Conservation (phyloP, 1,140 invertebrate genomes). For the Drosophila parabipectinata region DNA sequence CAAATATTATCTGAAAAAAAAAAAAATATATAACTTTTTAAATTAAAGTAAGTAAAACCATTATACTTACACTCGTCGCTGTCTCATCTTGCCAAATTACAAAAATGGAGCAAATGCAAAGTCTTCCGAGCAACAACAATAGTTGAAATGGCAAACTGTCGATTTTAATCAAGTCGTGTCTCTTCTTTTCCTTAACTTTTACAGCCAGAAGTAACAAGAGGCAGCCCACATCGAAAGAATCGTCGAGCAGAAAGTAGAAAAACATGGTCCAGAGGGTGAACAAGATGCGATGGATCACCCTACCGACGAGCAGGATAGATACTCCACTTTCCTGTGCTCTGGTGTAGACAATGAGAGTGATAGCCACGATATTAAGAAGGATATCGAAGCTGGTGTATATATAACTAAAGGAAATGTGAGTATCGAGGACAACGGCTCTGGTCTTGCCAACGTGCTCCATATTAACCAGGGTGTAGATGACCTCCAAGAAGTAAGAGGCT, state of each 20-base stretch:
- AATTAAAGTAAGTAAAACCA: not conserved
- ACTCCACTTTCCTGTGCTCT: conserved; percentile 17
- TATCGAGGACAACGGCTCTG: conserved; percentile 22
- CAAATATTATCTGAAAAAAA: not conserved
- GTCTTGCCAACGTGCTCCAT: not conserved
- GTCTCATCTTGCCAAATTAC: conserved; percentile 27
- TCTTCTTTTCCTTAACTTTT: not conserved
- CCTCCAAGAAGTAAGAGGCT: conserved; percentile 16
- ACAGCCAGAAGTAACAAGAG: conserved; percentile 39
- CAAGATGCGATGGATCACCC: conserved; percentile 22
- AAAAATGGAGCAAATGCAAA: conserved; percentile 23
- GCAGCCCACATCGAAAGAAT: conserved; percentile 37
- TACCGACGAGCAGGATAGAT: conserved; percentile 27
- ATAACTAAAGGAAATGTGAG: not conserved
- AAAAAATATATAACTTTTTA: too few species aligned
- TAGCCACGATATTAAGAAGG: not conserved
- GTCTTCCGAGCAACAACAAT: conserved; percentile 23
- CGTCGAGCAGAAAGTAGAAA: conserved; percentile 26
- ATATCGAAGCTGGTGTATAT: conserved; percentile 27
- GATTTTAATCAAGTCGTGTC: conserved; percentile 2
- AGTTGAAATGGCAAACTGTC: not conserved
- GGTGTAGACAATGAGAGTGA: not conserved
- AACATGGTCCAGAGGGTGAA: conserved; percentile 21
- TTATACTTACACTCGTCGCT: conserved; percentile 6
- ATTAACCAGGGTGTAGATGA: not conserved